These are phyloP conservation scores for Dasysyrphus tricinctus DNA, from an alignment of 2,888 invertebrate genomes.

Conservation along the genomic window DNA sequence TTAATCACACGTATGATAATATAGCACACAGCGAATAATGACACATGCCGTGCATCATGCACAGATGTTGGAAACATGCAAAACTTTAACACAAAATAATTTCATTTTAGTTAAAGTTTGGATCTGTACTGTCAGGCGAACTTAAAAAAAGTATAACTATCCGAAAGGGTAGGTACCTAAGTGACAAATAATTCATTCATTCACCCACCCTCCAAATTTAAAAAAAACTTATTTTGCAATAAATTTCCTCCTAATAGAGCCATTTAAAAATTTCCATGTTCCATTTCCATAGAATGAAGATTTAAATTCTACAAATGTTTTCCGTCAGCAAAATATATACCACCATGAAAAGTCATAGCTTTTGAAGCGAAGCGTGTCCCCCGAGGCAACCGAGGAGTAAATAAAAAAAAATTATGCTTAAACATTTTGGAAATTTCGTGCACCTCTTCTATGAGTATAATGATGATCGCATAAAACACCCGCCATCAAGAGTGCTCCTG, in stretches of 20 bases:
- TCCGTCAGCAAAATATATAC: constrained; percentile 12
- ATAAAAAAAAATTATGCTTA: not conserved
- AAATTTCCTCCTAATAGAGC: constrained; percentile 27
- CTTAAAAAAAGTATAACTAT: not conserved
- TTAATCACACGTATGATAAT: not conserved
- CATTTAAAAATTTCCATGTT: constrained; percentile 6
- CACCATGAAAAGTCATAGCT: constrained; percentile 6
- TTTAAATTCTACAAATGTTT: constrained; percentile 31
- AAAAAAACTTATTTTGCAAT: constrained; percentile 11
- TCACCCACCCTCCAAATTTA: not conserved
- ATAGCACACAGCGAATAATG: not conserved
- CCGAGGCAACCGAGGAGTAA: not conserved
- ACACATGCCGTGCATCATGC: not conserved
- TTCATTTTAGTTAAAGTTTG: not conserved
- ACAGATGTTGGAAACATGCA: not conserved
- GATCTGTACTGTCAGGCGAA: not conserved
- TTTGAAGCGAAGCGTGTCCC: not conserved
- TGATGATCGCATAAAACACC: constrained; percentile 28
- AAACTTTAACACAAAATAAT: not conserved
- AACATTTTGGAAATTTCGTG: constrained; percentile 1
- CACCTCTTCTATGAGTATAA: constrained; percentile 4
- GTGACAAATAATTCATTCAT: not conserved
- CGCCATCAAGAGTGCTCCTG: not conserved
- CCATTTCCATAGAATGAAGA: constrained; percentile 18
- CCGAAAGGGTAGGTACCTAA: too few relatives aligned